Evolutionary conservation across 2,797 vertebrate genomes (phyloP).

Genomic region (Neoniphon sammara): DNA sequence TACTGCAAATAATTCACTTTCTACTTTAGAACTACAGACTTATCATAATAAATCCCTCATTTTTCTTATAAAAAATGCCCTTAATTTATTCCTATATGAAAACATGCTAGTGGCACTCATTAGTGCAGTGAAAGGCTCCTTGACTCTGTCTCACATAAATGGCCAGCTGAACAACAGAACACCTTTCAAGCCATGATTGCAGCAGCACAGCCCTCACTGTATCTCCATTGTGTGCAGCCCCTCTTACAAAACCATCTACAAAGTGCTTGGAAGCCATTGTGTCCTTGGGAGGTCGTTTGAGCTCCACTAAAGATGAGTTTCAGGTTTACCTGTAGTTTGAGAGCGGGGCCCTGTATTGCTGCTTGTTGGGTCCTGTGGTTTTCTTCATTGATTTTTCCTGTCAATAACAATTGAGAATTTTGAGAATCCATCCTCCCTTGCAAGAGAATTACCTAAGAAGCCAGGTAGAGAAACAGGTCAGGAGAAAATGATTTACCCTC

Average conservation of each 20-base stretch:
- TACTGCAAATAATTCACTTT: background rate
- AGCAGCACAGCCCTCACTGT: conserved; percentile 57
- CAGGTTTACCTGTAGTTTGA: conserved; percentile 52
- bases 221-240: conserved; percentile 72
- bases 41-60: conserved; percentile 20
- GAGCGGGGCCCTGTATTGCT: conserved; percentile 33
- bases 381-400: conserved; percentile 60
- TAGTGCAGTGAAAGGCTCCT: conserved; percentile 50
- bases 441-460: conserved; percentile 22
- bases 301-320: conserved; percentile 70
- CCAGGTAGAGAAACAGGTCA: conserved; percentile 13
- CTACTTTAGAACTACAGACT: background rate
- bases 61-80: conserved; percentile 30
- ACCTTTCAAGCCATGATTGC: conserved; percentile 74
- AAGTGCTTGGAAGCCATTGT: conserved; percentile 72
- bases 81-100: conserved; percentile 3
- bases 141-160: conserved; percentile 64
- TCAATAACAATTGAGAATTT: conserved; percentile 60
- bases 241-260: conserved; percentile 62
- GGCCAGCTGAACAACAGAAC: conserved; percentile 66
- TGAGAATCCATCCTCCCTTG: conserved; percentile 22
- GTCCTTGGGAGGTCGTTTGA: conserved; percentile 76
- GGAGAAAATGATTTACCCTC: conserved; percentile 25
- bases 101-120: conserved; percentile 49
- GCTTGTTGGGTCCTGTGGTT: conserved; percentile 34